A percentile compares a stretch with the other conserved stretches of the same genome.
Conservation (phyloP, 2,113 vertebrate species). For the Ariopsis seemanni region DNA sequence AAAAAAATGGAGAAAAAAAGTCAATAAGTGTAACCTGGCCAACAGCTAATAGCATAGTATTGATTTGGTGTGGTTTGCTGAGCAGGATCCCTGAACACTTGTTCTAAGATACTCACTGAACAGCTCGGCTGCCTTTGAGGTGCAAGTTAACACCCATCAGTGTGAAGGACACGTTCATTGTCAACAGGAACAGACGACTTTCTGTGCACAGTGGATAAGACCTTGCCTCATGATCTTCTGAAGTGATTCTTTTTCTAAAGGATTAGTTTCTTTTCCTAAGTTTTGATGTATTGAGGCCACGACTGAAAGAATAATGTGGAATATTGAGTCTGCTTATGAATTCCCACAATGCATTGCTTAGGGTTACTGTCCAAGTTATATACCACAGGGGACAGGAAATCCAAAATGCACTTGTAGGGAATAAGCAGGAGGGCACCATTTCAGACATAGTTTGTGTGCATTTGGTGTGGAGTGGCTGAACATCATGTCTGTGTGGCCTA, state of each 20-base stretch:
- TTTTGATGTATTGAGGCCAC: background rate
- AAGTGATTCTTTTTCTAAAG: background rate
- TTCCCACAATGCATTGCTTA: background rate
- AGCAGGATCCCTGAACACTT: slow-evolving; percentile 65
- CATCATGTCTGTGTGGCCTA: background rate
- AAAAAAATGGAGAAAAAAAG: slow-evolving; percentile 58
- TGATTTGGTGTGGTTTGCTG: slow-evolving; percentile 65
- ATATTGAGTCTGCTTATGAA: background rate
- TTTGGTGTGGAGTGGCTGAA: background rate
- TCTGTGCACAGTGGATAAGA: slow-evolving; percentile 9
- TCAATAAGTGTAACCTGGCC: slow-evolving; percentile 68
- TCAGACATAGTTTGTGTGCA: background rate
- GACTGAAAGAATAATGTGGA: background rate
- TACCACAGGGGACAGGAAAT: background rate
- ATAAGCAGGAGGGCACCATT: background rate
- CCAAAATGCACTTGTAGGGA: background rate
- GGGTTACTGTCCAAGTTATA: background rate
- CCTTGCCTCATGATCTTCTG: background rate
- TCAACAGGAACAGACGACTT: slow-evolving; percentile 13
- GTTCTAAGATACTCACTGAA: slow-evolving; percentile 65
- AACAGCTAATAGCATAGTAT: slow-evolving; percentile 70
- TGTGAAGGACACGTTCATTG: slow-evolving; percentile 59
- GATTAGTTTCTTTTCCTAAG: background rate
- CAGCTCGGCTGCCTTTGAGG: slow-evolving; percentile 64
- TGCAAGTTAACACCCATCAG: slow-evolving; percentile 57